A percentile compares a stretch with the other conserved stretches of the same genome.
These are phyloP conservation scores for Periparus ater DNA, from an alignment of 2,797 vertebrate genomes.

Conservation along the genomic window DNA sequence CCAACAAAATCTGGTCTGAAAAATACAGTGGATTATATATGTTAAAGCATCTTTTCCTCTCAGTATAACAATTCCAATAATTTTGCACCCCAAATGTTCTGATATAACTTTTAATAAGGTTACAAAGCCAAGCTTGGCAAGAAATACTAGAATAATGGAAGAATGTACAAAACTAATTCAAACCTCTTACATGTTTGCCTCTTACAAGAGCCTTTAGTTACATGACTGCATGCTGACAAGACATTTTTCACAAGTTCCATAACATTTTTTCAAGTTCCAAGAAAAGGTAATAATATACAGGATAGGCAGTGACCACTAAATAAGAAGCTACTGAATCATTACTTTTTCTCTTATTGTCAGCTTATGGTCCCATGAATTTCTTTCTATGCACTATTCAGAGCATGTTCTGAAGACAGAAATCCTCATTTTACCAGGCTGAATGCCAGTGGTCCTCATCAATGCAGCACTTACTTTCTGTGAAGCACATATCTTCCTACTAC, in stretches of 20 bases:
- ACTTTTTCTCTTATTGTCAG: not conserved
- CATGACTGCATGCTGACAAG: not conserved
- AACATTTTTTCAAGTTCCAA: not conserved
- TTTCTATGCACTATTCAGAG: not conserved
- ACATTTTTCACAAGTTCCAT: not conserved
- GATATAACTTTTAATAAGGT: not conserved
- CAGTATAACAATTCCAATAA: constrained; percentile 35
- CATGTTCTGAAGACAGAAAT: not conserved
- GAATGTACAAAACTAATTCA: not conserved
- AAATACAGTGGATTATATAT: constrained; percentile 22
- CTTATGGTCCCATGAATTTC: not conserved
- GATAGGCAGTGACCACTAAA: not conserved
- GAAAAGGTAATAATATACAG: not conserved
- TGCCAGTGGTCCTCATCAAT: not conserved
- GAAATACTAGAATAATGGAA: not conserved
- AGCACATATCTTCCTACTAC: not conserved
- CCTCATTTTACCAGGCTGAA: not conserved
- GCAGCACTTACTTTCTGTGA: not conserved
- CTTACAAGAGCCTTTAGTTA: not conserved
- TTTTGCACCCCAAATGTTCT: constrained; percentile 15
- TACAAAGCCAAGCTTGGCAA: not conserved
- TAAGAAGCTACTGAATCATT: not conserved
- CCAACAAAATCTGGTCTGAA: constrained; percentile 45
- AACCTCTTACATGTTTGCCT: not conserved
- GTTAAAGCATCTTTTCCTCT: constrained; percentile 38